Conservation (phyloP, 30 jellyfish, hydroid and myxozoan species). For the Clytia hemisphaerica region DNA sequence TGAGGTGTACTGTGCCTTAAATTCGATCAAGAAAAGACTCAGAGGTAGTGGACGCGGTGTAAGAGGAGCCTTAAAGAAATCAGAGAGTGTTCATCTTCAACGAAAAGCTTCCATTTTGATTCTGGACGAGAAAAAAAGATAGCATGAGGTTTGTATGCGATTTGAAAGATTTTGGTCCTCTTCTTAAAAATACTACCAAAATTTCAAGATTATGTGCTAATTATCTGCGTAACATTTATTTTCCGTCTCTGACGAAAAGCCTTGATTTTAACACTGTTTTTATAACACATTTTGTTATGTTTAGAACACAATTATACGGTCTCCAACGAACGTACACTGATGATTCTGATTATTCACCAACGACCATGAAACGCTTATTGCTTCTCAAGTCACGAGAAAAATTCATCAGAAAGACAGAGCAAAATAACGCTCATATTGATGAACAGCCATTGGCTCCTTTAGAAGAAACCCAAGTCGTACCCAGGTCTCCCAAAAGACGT, state of each 20-base stretch:
- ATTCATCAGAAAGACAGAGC: neutral
- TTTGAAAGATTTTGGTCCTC: too few relatives aligned
- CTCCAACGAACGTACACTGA: neutral
- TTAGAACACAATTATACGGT: neutral
- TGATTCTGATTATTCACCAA: slow-evolving; percentile 7
- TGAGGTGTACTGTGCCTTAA: slow-evolving; percentile 54
- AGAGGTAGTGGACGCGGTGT: slow-evolving; percentile 14
- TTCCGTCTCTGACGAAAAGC: too few relatives aligned
- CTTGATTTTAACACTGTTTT: too few relatives aligned
- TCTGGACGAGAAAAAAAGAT: slow-evolving; percentile 58
- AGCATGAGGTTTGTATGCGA: slow-evolving; percentile 63
- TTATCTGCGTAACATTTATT: too few relatives aligned
- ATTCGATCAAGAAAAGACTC: slow-evolving; percentile 8
- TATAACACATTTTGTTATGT: neutral
- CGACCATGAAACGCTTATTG: neutral
- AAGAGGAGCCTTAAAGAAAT: slow-evolving; percentile 30
- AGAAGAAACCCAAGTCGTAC: neutral
- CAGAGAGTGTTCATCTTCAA: slow-evolving; percentile 49
- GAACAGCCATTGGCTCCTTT: neutral
- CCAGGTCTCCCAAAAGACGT: neutral
- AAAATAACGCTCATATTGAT: neutral
- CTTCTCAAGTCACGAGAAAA: slow-evolving; percentile 6
- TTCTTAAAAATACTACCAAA: too few relatives aligned
- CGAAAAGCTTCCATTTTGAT: slow-evolving; percentile 72
- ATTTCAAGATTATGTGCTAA: too few relatives aligned